These are phyloP conservation scores for Lycocorax pyrrhopterus DNA, from an alignment of 2,113 vertebrate genomes.

Conservation along the genomic window DNA sequence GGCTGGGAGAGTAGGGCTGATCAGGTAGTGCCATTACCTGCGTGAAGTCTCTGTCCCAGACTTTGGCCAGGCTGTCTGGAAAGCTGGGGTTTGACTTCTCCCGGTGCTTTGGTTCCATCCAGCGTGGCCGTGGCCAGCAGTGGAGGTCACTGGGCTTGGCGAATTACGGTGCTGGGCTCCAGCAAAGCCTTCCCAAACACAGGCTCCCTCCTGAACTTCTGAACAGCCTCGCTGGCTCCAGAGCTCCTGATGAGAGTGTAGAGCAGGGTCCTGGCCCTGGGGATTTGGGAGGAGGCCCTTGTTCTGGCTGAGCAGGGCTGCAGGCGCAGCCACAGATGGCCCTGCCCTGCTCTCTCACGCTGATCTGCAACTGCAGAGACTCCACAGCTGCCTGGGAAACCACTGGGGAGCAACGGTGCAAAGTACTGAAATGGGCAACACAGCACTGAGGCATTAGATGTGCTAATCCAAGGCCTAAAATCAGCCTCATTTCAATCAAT, in stretches of 20 bases:
- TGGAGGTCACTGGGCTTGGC: fast-evolving
- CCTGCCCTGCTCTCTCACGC: not conserved
- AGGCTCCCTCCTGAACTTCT: fast-evolving
- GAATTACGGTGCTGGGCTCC: fast-evolving
- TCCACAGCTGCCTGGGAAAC: constrained; percentile 60
- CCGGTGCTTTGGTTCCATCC: too few relatives aligned
- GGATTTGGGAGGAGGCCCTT: not conserved
- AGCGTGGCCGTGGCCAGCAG: fast-evolving
- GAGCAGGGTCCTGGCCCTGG: not conserved
- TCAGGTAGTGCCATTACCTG: not conserved
- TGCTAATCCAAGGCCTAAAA: constrained; percentile 61
- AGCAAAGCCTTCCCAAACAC: not conserved
- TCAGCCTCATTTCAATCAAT: constrained; percentile 66
- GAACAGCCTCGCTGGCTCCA: not conserved
- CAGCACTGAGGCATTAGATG: constrained; percentile 51
- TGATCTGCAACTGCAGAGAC: constrained; percentile 31
- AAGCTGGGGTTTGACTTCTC: fast-evolving
- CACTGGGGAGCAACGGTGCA: constrained; percentile 37
- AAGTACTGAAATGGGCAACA: constrained; percentile 29
- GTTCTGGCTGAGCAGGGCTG: not conserved
- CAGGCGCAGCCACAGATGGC: constrained; percentile 42
- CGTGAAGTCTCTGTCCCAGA: fast-evolving
- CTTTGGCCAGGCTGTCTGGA: not conserved
- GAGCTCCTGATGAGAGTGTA: not conserved
- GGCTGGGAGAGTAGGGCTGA: not conserved